Percentiles rank a stretch among this genome's conserved stretches.
Evolutionary conservation across 2,888 invertebrate species (phyloP).

Genomic region (Tolmerus cingulatus): DNA sequence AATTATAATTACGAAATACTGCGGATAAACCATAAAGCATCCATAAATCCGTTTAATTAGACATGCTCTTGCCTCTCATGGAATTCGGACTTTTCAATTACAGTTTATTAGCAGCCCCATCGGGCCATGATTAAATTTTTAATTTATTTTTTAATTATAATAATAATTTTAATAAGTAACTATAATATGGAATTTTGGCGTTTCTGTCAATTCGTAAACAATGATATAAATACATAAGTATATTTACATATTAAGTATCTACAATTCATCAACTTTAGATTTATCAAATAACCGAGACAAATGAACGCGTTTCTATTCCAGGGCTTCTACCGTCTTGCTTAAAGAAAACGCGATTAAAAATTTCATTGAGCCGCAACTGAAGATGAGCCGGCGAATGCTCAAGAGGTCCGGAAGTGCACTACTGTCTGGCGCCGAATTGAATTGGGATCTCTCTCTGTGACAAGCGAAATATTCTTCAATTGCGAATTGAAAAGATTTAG

Average conservation of each 20-base stretch:
- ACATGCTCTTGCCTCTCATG: no score
- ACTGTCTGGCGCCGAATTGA: constrained; percentile 20
- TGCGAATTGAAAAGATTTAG: constrained; percentile 12
- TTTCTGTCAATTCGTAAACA: no score
- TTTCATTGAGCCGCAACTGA: neutral
- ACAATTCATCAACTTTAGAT: neutral
- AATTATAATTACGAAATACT: no score
- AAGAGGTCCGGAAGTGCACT: neutral
- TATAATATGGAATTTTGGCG: no score
- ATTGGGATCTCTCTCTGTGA: constrained; percentile 17
- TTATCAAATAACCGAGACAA: neutral
- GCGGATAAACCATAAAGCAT: no score
- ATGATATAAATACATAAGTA: no score
- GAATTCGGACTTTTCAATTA: neutral
- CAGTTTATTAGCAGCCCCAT: neutral
- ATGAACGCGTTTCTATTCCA: neutral
- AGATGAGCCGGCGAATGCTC: neutral
- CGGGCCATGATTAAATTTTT: neutral
- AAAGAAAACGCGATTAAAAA: neutral
- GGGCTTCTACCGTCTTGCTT: neutral
- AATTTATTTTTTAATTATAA: no score
- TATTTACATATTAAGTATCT: neutral
- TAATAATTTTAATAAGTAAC: no score
- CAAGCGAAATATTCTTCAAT: constrained; percentile 4
- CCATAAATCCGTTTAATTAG: no score